Evolutionary conservation across 2,113 vertebrate species (phyloP).

Genomic region (Poeciliopsis turrubarensis): DNA sequence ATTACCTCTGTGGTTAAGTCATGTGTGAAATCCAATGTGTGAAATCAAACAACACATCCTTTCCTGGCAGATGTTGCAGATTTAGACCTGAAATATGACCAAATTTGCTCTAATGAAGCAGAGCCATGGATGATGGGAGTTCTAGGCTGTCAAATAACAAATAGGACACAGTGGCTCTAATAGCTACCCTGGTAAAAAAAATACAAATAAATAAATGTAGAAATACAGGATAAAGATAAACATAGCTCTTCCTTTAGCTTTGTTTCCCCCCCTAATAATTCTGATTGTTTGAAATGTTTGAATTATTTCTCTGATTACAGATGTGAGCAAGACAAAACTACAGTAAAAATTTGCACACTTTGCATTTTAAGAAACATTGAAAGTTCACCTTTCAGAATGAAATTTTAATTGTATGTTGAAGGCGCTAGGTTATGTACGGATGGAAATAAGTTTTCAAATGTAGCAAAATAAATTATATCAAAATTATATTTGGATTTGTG

Average conservation of each 20-base stretch:
- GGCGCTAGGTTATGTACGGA: background rate
- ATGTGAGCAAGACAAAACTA: background rate
- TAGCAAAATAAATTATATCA: background rate
- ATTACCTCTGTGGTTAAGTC: constrained; percentile 42
- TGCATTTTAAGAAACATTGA: too few relatives aligned
- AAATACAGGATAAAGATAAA: background rate
- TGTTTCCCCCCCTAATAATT: background rate
- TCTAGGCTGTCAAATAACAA: background rate
- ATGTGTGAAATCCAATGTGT: constrained; percentile 39
- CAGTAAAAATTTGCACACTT: too few relatives aligned
- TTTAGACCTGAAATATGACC: constrained; percentile 1
- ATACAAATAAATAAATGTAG: too few relatives aligned
- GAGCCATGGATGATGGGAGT: background rate
- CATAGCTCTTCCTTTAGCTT: background rate
- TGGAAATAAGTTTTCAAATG: background rate
- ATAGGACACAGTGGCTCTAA: background rate
- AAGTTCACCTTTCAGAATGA: too few relatives aligned
- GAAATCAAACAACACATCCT: constrained; percentile 52
- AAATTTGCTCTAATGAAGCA: background rate
- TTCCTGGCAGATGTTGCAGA: constrained; percentile 47
- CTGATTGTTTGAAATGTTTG: background rate
- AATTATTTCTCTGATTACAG: background rate
- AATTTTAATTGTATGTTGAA: background rate
- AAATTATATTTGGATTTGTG: background rate
- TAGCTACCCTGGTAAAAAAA: background rate